Conservation (phyloP, 2,113 vertebrate species). For the Bungarus multicinctus region DNA sequence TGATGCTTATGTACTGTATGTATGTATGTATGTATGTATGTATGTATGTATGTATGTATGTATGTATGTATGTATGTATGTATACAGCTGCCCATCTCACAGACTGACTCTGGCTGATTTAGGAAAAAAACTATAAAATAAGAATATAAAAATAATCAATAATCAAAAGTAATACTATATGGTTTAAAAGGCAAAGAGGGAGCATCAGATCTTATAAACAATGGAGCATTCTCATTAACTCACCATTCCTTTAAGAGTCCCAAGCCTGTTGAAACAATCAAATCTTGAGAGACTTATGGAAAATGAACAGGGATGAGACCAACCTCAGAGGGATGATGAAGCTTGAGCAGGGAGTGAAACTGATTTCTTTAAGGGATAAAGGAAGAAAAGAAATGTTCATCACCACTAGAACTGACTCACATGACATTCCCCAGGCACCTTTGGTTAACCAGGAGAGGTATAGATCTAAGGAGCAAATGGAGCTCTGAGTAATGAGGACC, state of each 20-base stretch:
- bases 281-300: background rate
- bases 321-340: background rate
- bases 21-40: background rate
- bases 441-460: background rate
- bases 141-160: background rate
- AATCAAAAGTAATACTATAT: background rate
- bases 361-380: background rate
- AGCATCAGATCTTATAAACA: background rate
- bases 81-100: background rate
- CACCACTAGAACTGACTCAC: background rate
- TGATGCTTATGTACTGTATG: background rate
- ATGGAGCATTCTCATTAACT: background rate
- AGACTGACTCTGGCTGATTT: background rate
- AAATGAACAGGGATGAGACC: background rate
- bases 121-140: background rate
- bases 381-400: background rate
- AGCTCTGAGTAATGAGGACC: background rate
- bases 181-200: background rate
- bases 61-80: background rate
- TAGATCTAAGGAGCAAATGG: background rate
- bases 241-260: background rate
- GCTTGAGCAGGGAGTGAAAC: background rate
- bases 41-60: background rate
- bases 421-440: background rate
- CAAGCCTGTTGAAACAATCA: background rate